Conservation (phyloP, 1,140 invertebrate genomes). For the Bombus affinis region DNA sequence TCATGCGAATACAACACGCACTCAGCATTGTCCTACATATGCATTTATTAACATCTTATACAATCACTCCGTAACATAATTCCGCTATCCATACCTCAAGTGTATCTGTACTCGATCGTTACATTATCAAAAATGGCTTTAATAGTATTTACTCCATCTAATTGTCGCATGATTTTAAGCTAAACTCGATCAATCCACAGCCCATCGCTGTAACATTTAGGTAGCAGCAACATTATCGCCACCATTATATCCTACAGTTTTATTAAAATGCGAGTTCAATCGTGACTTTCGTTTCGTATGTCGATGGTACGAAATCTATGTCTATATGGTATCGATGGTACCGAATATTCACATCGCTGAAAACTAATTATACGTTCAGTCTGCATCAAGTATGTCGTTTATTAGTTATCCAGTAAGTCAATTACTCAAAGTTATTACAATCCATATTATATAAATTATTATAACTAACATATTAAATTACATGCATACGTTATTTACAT, state of each 20-base stretch:
- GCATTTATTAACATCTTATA: slow-evolving; percentile 43
- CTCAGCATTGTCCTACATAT: slow-evolving; percentile 60
- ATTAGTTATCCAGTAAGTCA: slow-evolving; percentile 28
- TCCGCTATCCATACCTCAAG: slow-evolving; percentile 46
- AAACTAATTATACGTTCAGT: slow-evolving; percentile 38
- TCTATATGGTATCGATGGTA: slow-evolving; percentile 13
- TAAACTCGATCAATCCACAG: slow-evolving; percentile 54
- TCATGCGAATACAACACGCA: slow-evolving; percentile 70
- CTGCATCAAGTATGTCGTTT: slow-evolving; percentile 26
- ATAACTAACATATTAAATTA: slow-evolving; percentile 20
- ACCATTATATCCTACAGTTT: slow-evolving; percentile 37
- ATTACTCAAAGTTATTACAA: background rate
- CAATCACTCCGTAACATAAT: slow-evolving; percentile 13
- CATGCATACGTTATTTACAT: background rate
- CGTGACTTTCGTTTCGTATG: slow-evolving; percentile 4
- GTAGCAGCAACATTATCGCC: slow-evolving; percentile 32
- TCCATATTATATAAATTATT: slow-evolving; percentile 1
- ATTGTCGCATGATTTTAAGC: slow-evolving; percentile 46
- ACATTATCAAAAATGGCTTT: slow-evolving; percentile 25
- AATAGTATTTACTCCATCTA: slow-evolving; percentile 16
- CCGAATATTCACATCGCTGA: slow-evolving; percentile 7
- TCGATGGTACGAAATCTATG: slow-evolving; percentile 32
- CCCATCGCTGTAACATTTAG: slow-evolving; percentile 35
- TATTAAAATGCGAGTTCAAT: slow-evolving; percentile 35
- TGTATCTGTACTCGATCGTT: slow-evolving; percentile 44